Evolutionary conservation across 64 coral and sea anemone genomes (phyloP).

Genomic region (Acropora tenuis): DNA sequence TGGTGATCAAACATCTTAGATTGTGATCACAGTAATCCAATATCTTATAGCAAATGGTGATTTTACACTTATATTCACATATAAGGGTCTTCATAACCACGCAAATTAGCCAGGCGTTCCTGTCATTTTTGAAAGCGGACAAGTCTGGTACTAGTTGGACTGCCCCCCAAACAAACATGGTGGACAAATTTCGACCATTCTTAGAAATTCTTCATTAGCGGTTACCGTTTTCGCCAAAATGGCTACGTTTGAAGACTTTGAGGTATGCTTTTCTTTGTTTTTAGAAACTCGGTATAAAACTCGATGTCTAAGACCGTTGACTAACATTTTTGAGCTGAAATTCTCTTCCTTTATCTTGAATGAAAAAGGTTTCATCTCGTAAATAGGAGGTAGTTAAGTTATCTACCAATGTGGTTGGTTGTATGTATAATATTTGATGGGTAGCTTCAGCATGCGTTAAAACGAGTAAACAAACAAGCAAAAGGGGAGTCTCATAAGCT

Average conservation of each 20-base stretch:
- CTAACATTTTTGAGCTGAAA: neutral
- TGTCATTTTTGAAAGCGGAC: neutral
- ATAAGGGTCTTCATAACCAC: neutral
- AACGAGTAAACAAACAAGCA: too few species aligned
- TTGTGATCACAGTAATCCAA: neutral
- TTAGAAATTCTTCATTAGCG: neutral
- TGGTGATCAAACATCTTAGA: neutral
- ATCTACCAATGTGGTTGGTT: too few species aligned
- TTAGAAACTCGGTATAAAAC: neutral
- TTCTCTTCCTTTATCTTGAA: neutral
- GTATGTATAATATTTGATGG: too few species aligned
- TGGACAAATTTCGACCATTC: neutral
- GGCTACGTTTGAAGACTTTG: conserved; percentile 83
- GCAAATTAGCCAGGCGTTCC: conserved; percentile 45
- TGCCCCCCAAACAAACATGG: conserved; percentile 53
- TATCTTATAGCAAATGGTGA: neutral
- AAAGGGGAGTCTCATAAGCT: too few species aligned
- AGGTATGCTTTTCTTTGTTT: conserved; percentile 51
- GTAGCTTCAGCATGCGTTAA: too few species aligned
- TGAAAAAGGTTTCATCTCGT: too few species aligned
- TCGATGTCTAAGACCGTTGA: neutral
- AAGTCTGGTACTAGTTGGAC: conserved; percentile 10
- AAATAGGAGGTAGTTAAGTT: too few species aligned
- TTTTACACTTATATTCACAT: neutral
- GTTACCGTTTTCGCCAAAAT: neutral